Evolutionary conservation across 2,113 vertebrate genomes (phyloP), one percentile per base, ranked within the genome.

Genomic region (Mohoua ochrocephala): DNA sequence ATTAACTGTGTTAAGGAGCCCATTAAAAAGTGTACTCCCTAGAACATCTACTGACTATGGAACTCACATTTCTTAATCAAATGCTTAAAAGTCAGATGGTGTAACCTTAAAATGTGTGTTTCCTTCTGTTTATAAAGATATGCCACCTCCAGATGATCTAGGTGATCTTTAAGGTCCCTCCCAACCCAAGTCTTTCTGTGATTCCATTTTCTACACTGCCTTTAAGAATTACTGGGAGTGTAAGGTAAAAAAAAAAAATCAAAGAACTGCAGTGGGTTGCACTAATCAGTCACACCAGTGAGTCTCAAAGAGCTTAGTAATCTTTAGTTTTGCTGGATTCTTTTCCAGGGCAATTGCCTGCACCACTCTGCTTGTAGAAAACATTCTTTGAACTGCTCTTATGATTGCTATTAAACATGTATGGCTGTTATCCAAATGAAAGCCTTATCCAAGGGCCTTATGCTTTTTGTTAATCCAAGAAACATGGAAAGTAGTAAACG

Each of bases 381-480:
- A 85, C 63, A 33, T 39, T 53, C 47, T 85, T 63, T 77, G 27
- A 87, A 94, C 90, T 77, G 50, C 47, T 77, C 52, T 86, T 77
- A 59, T 1, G 5, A 69, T 65, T 92, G 47, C 75, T 73, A 77
- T 93, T 87, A 88, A 79, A 82, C 49, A 73, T 68, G 24, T 39
- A 42, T 77, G 30, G 59, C 94, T 95, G 18, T 93, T 85, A 69
- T 54, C 83, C 77, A 82, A 86, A 49, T 77, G n/a, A 78, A 69
- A 42, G 30, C 31, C 42, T 92, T 86, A 61, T 69, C 47, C 53
- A 60, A 54, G 42, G 54, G 27, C 47, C 30, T 91, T 93, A 45
- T 80, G 69, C 33, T 88, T 96, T 89, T 87, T 91, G 45, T 63
- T 89, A 93, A 90, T 94, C 27, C 75, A 87, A 68, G 61, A 84